phyloP scores from a whole-genome alignment of 2,113 vertebrate genomes.

The Spea bombifrons region DNA sequence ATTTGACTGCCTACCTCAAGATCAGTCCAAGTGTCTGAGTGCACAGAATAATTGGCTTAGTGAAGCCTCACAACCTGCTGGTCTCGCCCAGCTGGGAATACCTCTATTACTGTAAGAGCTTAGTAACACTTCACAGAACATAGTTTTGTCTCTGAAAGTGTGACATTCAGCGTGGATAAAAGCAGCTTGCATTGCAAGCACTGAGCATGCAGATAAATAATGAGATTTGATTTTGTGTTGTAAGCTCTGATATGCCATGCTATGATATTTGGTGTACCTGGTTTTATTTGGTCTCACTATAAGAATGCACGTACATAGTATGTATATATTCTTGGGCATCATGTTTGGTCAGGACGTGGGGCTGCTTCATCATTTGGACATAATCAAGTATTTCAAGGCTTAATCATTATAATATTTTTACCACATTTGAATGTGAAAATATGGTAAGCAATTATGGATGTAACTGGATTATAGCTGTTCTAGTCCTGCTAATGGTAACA shows the following conservation, averaged over 20 bases:
- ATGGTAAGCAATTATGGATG: too few species aligned
- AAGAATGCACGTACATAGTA: too few species aligned
- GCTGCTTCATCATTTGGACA: too few species aligned
- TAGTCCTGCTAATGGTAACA: too few species aligned
- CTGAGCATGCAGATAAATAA: neutral
- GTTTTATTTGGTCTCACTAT: neutral
- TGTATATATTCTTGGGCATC: too few species aligned
- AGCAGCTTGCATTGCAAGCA: neutral
- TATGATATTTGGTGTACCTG: neutral
- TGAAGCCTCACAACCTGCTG: neutral
- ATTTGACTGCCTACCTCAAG: slow-evolving; percentile 22
- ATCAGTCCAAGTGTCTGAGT: slow-evolving; percentile 17
- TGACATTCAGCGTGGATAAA: neutral
- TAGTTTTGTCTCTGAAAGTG: slow-evolving; percentile 1
- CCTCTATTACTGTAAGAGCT: slow-evolving; percentile 11
- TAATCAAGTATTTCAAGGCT: too few species aligned
- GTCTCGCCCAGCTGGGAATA: slow-evolving; percentile 15
- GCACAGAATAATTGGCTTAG: slow-evolving; percentile 34
- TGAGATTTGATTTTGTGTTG: neutral
- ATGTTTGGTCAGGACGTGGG: too few species aligned
- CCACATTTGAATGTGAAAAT: too few species aligned
- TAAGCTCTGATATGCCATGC: neutral
- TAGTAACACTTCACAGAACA: neutral
- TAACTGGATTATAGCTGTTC: too few species aligned
- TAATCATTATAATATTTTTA: too few species aligned